Evolutionary conservation across 2,888 invertebrate genomes (phyloP), one percentile per base, ranked within the genome.

Genomic region (Capitulum mitella): DNA sequence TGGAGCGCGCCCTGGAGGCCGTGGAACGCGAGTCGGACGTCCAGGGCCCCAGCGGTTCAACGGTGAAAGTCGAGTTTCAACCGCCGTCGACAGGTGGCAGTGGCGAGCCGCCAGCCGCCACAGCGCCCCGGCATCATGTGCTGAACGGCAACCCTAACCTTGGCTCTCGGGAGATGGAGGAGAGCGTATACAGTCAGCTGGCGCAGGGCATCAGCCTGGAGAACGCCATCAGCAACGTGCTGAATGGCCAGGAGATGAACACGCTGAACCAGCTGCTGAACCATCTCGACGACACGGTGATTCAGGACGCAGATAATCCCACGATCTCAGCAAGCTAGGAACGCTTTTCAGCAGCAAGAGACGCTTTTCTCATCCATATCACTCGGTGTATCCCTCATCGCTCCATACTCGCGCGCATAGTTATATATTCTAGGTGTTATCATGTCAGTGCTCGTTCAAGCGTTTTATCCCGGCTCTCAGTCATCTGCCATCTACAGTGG

Each of bases 1-100:
- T 95, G 83, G 94, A 95, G 84, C 90, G 94, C 80, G 95, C 94
- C 16, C 86, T 95, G 81, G 92, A 92, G 83, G 91, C 91, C 77
- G 92, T 92, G 75, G 92, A 92, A 40, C 58, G 48, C 22, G 70
- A 51, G 76, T 32, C 43, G 14, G 75, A n/a, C 19, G 40, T 12
- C 12, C 26, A 51, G 64, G 34, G 34, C 43, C 22, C 12, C 22
- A 16, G 46, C 61, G 48, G 78, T n/a, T 70, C 43, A 12, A 40
- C 32, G 54, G 48, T 26, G n/a, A 77, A n/a, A 32, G 40, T 40
- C 32, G 78, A n/a, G 78, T 26, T 61, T 22, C 51, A n/a, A 43
- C 16, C 46, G 61, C 40, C n/a, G 29, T 8, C 58, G 40, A 29
- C 58, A 26, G 58, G 29, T 0, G 58, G 58, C 58, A 29, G 29